Evolutionary conservation across 2,113 vertebrate species (phyloP).

Genomic region (Podilymbus podiceps): DNA sequence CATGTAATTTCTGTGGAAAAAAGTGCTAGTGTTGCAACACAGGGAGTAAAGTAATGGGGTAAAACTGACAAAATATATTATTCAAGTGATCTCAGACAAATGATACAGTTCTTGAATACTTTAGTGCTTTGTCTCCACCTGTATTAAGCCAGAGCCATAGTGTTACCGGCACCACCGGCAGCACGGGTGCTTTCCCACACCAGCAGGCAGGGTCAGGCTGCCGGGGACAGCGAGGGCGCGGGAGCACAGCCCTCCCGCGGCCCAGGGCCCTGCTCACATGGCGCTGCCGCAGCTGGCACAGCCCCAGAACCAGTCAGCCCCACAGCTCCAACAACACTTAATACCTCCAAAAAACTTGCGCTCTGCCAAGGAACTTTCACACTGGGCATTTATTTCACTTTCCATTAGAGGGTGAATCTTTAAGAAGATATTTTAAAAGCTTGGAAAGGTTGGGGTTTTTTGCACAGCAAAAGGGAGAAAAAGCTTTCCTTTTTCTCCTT

Average conservation of each 20-base stretch:
- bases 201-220: not conserved
- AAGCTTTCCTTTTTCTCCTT: too few species aligned
- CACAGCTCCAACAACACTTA: not conserved
- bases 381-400: not conserved
- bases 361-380: not conserved
- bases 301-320: not conserved
- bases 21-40: not conserved
- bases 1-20: not conserved
- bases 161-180: not conserved
- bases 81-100: not conserved
- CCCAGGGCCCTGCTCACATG: not conserved
- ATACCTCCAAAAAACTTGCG: too few species aligned
- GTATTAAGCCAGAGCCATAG: not conserved
- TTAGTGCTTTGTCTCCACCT: not conserved
- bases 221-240: accelerated
- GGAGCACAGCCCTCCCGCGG: not conserved
- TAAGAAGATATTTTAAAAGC: not conserved
- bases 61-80: not conserved
- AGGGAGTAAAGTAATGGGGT: not conserved
- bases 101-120: not conserved
- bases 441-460: not conserved
- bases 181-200: not conserved
- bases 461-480: too few species aligned
- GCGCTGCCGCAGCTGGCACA: not conserved
- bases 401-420: not conserved